Evolutionary conservation across 2,113 vertebrate genomes (phyloP).

Genomic region (Dasypus novemcinctus): DNA sequence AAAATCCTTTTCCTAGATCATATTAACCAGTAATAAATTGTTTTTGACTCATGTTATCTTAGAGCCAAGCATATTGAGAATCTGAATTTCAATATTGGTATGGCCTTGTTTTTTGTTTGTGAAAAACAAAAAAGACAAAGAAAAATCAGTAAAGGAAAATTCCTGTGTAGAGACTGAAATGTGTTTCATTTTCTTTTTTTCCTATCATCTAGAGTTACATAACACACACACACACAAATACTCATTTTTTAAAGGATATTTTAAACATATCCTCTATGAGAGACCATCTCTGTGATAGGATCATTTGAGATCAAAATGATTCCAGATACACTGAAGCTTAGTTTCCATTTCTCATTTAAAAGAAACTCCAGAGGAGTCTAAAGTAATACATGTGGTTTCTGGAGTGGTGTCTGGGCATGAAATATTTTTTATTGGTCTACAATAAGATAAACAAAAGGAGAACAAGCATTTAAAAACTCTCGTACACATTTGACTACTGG

Average conservation of each 20-base stretch:
- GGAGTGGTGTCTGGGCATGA: background rate
- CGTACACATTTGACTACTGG: background rate
- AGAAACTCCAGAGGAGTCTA: background rate
- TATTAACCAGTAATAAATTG: background rate
- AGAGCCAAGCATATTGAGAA: background rate
- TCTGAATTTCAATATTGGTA: background rate
- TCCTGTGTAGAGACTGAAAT: background rate
- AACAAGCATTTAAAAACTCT: background rate
- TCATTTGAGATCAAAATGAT: conserved; percentile 42
- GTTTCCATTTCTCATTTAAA: conserved; percentile 41
- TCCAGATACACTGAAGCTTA: background rate
- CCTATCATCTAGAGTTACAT: background rate
- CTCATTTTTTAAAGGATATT: conserved; percentile 34
- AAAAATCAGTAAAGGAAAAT: conserved; percentile 22
- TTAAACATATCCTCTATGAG: conserved; percentile 14
- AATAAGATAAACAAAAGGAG: background rate
- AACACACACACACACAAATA: background rate
- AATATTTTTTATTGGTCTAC: background rate
- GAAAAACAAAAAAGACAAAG: background rate
- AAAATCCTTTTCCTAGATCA: background rate
- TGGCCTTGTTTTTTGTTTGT: background rate
- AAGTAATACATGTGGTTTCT: background rate
- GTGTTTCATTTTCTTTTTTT: background rate
- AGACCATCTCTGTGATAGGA: background rate
- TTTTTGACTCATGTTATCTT: background rate